A percentile compares a stretch with the other conserved stretches of the same genome.
These are phyloP conservation scores for Falco rusticolus DNA, from an alignment of 2,797 vertebrate species.

Conservation along the genomic window DNA sequence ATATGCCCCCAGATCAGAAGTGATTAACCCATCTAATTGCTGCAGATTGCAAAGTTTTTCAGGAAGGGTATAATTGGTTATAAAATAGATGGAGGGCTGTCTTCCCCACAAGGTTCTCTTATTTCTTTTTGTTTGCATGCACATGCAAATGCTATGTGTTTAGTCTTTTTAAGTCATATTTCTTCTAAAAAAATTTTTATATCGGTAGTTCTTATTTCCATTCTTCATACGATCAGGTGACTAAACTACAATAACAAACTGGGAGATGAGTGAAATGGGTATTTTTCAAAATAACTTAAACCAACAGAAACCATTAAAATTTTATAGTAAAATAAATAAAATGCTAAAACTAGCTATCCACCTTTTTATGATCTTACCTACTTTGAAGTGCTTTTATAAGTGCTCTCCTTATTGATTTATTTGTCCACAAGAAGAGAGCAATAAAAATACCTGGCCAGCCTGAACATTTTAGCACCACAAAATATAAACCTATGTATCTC, in stretches of 20 bases:
- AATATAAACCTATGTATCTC: conserved; percentile 65
- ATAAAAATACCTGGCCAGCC: conserved; percentile 43
- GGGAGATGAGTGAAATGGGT: background rate
- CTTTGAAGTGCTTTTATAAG: conserved; percentile 64
- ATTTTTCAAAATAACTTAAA: conserved; percentile 34
- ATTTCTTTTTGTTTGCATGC: background rate
- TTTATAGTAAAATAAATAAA: conserved; percentile 62
- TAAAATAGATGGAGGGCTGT: background rate
- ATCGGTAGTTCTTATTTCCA: background rate
- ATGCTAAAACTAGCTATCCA: conserved; percentile 30
- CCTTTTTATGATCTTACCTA: conserved; percentile 50
- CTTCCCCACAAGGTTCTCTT: background rate
- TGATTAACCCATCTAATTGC: conserved; percentile 39
- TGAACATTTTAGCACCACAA: conserved; percentile 60
- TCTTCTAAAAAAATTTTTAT: conserved; percentile 28
- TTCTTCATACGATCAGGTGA: background rate
- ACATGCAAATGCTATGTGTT: background rate
- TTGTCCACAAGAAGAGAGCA: conserved; percentile 32
- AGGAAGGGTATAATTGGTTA: background rate
- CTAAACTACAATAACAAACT: background rate
- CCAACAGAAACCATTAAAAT: conserved; percentile 49
- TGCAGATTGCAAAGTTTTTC: conserved; percentile 28
- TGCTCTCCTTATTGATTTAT: conserved; percentile 69
- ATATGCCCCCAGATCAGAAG: conserved; percentile 9
- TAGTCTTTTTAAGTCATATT: conserved; percentile 2